Conservation (phyloP, 2,888 invertebrate species). For the Phengaris alcon region DNA sequence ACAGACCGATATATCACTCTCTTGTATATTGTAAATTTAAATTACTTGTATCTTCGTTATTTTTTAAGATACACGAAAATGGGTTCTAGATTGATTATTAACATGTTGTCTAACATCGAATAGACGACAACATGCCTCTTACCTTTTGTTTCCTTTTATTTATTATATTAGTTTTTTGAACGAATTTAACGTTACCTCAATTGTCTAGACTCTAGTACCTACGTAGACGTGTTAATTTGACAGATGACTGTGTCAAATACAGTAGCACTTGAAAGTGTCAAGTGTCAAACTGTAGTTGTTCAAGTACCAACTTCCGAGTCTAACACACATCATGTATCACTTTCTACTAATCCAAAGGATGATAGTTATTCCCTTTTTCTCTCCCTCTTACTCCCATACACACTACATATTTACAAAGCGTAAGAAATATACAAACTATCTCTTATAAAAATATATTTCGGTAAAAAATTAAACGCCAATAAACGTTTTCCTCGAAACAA, state of each 20-base stretch:
- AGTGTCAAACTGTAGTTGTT: not conserved
- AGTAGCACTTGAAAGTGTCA: not conserved
- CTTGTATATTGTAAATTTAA: no score
- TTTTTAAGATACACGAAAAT: no score
- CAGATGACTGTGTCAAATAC: not conserved
- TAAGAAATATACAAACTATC: no score
- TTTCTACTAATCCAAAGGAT: not conserved
- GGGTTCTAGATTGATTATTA: no score
- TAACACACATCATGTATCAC: not conserved
- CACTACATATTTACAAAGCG: no score
- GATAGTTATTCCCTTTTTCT: not conserved
- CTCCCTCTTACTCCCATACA: no score
- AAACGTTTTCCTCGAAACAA: slow-evolving; percentile 9
- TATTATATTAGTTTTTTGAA: not conserved
- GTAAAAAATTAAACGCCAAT: slow-evolving; percentile 4
- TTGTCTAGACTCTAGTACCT: not conserved
- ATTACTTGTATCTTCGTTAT: no score
- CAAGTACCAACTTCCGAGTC: not conserved
- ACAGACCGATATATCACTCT: no score
- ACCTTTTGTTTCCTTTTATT: no score
- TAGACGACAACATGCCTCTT: no score
- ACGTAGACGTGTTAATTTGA: not conserved
- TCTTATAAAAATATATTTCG: not conserved
- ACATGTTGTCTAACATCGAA: no score
- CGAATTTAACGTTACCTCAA: not conserved